These are phyloP conservation scores for Bettongia penicillata DNA, from an alignment of 2,113 vertebrate genomes.

Conservation along the genomic window DNA sequence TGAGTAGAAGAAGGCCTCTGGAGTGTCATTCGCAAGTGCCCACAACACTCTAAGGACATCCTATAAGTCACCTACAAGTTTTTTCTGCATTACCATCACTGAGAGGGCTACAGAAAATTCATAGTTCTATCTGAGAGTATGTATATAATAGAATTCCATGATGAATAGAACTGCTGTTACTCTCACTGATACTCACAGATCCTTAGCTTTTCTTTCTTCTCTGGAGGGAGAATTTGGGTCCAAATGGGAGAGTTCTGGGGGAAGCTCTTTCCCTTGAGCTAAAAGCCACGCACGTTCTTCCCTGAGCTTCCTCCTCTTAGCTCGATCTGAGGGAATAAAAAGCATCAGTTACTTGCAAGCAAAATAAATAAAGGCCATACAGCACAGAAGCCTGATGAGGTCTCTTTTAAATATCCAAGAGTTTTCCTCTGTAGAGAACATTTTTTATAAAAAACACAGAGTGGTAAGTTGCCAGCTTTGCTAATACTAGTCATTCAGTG, in stretches of 20 bases:
- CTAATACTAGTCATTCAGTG: too few relatives aligned
- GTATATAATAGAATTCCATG: not conserved
- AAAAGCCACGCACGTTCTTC: conserved; percentile 95
- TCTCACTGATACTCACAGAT: conserved; percentile 88
- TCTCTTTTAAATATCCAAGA: not conserved
- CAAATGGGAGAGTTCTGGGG: conserved; percentile 92
- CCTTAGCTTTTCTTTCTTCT: conserved; percentile 88
- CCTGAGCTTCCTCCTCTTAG: conserved; percentile 93
- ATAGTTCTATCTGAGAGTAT: not conserved
- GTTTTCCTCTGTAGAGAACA: not conserved
- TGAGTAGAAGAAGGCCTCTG: not conserved
- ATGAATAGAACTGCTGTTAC: not conserved
- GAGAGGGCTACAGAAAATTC: not conserved
- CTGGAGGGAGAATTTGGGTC: conserved; percentile 92
- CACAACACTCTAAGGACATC: not conserved
- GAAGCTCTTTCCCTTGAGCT: conserved; percentile 95
- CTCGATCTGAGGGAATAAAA: conserved; percentile 87
- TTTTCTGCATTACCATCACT: not conserved
- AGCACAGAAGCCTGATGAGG: not conserved
- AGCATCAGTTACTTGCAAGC: not conserved
- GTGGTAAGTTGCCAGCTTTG: not conserved
- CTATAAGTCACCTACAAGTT: not conserved
- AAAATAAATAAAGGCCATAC: not conserved
- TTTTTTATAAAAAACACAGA: conserved; percentile 16
- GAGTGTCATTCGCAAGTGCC: not conserved